Evolutionary conservation across 2,113 vertebrate species (phyloP).

Genomic region (Malurus alboscapulatus): DNA sequence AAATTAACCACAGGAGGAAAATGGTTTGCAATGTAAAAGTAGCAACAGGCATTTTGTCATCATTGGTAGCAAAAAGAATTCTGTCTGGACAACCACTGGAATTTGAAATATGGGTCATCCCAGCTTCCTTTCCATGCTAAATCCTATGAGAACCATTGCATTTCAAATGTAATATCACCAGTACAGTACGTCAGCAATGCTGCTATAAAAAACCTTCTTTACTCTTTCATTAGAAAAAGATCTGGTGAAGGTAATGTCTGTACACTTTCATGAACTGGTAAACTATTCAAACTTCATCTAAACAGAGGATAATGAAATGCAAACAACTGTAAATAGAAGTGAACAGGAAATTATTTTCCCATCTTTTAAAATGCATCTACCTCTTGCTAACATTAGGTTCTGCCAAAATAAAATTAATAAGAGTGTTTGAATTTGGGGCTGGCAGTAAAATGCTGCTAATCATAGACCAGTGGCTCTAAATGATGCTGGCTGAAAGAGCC

Average conservation of each 20-base stretch:
- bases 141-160: background rate
- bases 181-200: background rate
- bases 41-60: slow-evolving; percentile 47
- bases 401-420: slow-evolving; percentile 22
- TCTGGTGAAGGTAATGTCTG: background rate
- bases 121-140: background rate
- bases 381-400: background rate
- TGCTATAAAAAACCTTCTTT: background rate
- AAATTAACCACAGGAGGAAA: slow-evolving; percentile 29
- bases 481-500: background rate
- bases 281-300: slow-evolving; percentile 1
- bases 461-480: background rate
- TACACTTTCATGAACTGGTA: background rate
- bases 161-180: background rate
- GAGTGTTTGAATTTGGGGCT: background rate
- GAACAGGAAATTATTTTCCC: background rate
- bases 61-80: slow-evolving; percentile 27
- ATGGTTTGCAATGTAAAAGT: slow-evolving; percentile 20
- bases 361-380: background rate
- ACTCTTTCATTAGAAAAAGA: background rate
- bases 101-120: background rate
- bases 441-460: background rate
- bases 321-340: slow-evolving; percentile 23
- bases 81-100: slow-evolving; percentile 31
- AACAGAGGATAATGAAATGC: slow-evolving; percentile 7